Evolutionary conservation across 2,888 invertebrate species (phyloP).

Genomic region (Parthenolecanium corni): DNA sequence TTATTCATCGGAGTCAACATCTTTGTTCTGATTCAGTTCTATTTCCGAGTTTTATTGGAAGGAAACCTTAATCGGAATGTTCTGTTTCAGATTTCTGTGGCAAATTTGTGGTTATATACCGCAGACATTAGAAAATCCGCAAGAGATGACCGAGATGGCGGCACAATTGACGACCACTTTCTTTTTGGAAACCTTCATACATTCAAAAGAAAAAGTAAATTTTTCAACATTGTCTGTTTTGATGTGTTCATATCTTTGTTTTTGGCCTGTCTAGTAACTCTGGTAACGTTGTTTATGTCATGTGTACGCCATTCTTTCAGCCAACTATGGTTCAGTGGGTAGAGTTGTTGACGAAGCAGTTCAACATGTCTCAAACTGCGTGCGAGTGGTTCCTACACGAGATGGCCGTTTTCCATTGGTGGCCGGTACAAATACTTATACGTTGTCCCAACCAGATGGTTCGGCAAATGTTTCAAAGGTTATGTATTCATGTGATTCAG

Average conservation of each 20-base stretch:
- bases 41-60: conserved; percentile 1
- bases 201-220: conserved; percentile 85
- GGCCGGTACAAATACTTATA: conserved; percentile 85
- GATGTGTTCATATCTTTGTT: background rate
- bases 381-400: conserved; percentile 86
- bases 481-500: conserved; percentile 89
- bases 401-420: conserved; percentile 89
- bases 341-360: conserved; percentile 85
- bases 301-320: conserved; percentile 39
- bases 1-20: no score
- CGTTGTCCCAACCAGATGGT: conserved; percentile 96
- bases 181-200: conserved; percentile 91
- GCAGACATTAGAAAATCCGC: conserved; percentile 66
- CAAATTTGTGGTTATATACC: conserved; percentile 91
- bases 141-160: conserved; percentile 71
- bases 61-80: background rate
- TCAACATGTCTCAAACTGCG: conserved; percentile 78
- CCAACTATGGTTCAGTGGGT: conserved; percentile 97
- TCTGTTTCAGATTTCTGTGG: conserved; percentile 71
- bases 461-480: conserved; percentile 88
- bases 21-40: no score
- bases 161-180: conserved; percentile 84
- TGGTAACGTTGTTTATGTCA: background rate
- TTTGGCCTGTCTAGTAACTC: background rate
- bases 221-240: background rate